Base-by-base conservation (phyloP, 2,888 invertebrate genomes). In the Dryocosmus kuriphilus region DNA sequence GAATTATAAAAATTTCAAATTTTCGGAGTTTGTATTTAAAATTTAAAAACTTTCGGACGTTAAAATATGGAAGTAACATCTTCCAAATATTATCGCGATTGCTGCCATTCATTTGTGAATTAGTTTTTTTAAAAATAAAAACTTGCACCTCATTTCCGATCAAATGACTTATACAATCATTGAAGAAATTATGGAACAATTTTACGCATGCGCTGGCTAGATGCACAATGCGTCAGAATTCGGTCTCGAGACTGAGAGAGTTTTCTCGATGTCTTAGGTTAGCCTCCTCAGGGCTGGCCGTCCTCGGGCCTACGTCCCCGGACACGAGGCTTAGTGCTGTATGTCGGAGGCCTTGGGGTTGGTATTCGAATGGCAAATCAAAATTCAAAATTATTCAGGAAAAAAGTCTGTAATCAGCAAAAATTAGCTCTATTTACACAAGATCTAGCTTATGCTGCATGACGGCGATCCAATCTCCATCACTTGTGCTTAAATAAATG, bases 241-340 rank as follows among this genome's bases (percentile, higher is more conserved):
- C 91, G 91, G 91, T 91, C 88, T 83, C 80, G 78, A 74, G 79
- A 81, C 82, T 79, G 78, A 74, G 79, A 81, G 60, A 74, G 78
- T 87, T 84, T 85, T 84, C 84, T 74, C 76, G 76, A 80, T 79
- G 75, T 76, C 77, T 85, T 87, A 87, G 84, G 85, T 84, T 46
- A 89, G 87, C 89, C 91, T 90, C 90, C 90, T 88, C 89, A 90
- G 90, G 91, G 90, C 87, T 86, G 90, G 88, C 90, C 89, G 90
- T 90, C 89, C 88, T 89, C 87, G 89, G 88, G 89, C 88, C 86
- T 87, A 85, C 83, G 90, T 92, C 92, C 92, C 91, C 92, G 92
- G 91, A 92, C 92, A 92, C 92, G 92, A 92, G 91, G 90, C 90
- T 92, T 88, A 91, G 92, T 92, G 92, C 92, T 92, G 88, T 90